These are phyloP conservation scores for Cottoperca gobio DNA, from an alignment of 2,797 vertebrate species.

Conservation along the genomic window DNA sequence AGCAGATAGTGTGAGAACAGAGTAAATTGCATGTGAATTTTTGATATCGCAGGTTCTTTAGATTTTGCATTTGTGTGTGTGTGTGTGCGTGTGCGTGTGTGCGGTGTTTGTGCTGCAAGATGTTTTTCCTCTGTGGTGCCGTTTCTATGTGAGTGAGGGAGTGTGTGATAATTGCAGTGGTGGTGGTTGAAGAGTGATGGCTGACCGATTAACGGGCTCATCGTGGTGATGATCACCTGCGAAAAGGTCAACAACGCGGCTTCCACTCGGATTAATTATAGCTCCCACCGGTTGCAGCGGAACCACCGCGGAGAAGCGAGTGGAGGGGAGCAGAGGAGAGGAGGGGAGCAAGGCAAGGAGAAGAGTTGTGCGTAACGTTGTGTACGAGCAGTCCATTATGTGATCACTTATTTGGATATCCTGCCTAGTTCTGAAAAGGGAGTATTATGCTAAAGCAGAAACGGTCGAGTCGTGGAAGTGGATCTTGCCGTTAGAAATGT, in stretches of 20 bases:
- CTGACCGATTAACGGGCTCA: slow-evolving; percentile 83
- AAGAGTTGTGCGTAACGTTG: slow-evolving; percentile 13
- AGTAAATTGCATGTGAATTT: slow-evolving; percentile 56
- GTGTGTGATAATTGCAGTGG: slow-evolving; percentile 80
- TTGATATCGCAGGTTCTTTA: slow-evolving; percentile 38
- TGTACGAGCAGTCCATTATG: slow-evolving; percentile 15
- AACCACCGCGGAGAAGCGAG: slow-evolving; percentile 60
- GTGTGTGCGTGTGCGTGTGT: slow-evolving; percentile 9
- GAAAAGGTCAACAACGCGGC: slow-evolving; percentile 87
- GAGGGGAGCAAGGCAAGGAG: slow-evolving; percentile 6
- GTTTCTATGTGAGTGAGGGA: slow-evolving; percentile 60
- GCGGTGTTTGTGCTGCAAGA: slow-evolving; percentile 23
- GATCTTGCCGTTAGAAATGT: slow-evolving; percentile 8
- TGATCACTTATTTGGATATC: slow-evolving; percentile 12
- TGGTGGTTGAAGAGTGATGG: slow-evolving; percentile 79
- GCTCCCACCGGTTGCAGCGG: slow-evolving; percentile 71
- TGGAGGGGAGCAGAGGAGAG: slow-evolving; percentile 22
- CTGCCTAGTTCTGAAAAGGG: slow-evolving; percentile 10
- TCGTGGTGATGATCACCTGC: slow-evolving; percentile 83
- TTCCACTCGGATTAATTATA: slow-evolving; percentile 86
- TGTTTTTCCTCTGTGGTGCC: slow-evolving; percentile 27
- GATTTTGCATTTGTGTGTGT: slow-evolving; percentile 37
- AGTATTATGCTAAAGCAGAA: slow-evolving; percentile 12
- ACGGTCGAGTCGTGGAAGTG: not conserved
- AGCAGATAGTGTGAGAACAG: slow-evolving; percentile 34